Base-by-base conservation (phyloP, 2,113 vertebrate species). In the Physeter macrocephalus region DNA sequence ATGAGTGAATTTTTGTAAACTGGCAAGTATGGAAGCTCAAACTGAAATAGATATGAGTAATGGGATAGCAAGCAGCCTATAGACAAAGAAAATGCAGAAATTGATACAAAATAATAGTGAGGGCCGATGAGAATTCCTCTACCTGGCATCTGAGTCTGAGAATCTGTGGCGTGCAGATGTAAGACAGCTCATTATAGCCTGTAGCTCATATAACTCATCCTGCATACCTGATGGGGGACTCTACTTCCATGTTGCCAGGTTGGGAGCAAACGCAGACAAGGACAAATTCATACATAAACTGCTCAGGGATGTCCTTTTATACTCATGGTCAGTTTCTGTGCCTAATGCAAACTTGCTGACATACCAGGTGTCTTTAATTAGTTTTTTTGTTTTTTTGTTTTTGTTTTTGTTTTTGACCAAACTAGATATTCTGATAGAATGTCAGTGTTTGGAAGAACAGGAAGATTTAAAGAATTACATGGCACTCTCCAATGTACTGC, bases 211-310 rank as follows among this genome's bases (percentile, higher is more conserved):
- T 15, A 83, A 82, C 29, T 39, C 29, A 46, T 31, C 54, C 1
- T 25, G 6, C 3, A 0, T 10, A n/a, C 2, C 43, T 52, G 21
- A 41, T 31, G 39, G 12, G 20, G 9, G 8, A 31, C 4, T 57
- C 20, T 8, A 88, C 8, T 34, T 36, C 8, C 34, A 21, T 23
- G 2, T 25, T 57, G 2, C 6, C 17, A 87, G 29, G 17, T 8
- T 74, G 27, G 34, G 74, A 81, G 21, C 13, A 64, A 57, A 34
- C 23, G 11, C 4, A 39, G 36, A 36, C 29, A 49, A 49, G 2
- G 31, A 59, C 49, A 54, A 14, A 14, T 49, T 75, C 23, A 69
- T 13, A 62, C 8, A 52, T 39, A 52, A 57, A 59, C 8, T 83
- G 20, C n/a, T 59, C n/a, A 49, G 17, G 31, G 46, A 92, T 72